Conservation (phyloP, 2,113 vertebrate species). For the Toxotes jaculatrix region DNA sequence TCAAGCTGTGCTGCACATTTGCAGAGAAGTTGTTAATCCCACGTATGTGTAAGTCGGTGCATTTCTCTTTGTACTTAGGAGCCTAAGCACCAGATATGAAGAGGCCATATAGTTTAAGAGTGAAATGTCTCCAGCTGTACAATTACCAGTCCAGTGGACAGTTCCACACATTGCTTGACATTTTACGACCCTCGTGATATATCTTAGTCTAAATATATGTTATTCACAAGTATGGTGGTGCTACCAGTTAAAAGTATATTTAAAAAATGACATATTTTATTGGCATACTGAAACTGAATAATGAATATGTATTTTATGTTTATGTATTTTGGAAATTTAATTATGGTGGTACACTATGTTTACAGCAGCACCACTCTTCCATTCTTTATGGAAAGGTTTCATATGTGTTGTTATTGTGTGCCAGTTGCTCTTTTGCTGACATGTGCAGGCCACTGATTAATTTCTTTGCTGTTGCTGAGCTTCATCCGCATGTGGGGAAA, state of each 20-base stretch:
- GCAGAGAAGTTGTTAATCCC: not conserved
- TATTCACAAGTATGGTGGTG: not conserved
- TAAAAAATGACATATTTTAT: not conserved
- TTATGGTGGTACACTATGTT: not conserved
- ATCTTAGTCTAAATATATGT: not conserved
- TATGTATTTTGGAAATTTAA: not conserved
- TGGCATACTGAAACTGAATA: not conserved
- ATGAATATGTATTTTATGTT: too few species aligned
- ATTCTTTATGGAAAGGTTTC: not conserved
- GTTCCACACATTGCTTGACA: not conserved
- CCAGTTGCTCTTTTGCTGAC: not conserved
- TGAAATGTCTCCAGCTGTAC: not conserved
- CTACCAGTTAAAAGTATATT: not conserved
- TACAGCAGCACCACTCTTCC: not conserved
- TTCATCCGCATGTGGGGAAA: not conserved
- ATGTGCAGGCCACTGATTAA: not conserved
- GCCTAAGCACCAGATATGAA: not conserved
- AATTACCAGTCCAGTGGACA: not conserved
- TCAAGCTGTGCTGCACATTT: not conserved
- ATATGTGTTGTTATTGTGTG: not conserved
- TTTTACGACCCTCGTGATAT: not conserved
- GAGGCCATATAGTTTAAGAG: not conserved
- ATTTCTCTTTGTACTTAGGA: not conserved
- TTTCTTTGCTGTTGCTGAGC: not conserved
- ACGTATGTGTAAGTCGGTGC: not conserved